Evolutionary conservation across 2,888 invertebrate genomes (phyloP), one percentile per base, ranked within the genome.

Genomic region (Elegia similella): DNA sequence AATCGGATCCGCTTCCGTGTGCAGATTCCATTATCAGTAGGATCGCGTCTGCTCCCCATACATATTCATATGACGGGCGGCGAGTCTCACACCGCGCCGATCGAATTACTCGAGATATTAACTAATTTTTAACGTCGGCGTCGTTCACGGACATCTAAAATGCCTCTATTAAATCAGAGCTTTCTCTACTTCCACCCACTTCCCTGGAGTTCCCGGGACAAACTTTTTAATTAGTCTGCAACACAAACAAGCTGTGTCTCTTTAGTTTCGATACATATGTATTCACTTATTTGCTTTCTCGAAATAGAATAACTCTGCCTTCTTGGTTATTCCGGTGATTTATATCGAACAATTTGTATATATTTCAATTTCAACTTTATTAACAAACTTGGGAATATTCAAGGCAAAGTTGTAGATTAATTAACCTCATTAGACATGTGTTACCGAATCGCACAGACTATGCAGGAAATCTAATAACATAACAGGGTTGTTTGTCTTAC

Each of bases 221-320:
- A 91, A 91, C 89, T 90, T 90, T 90, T 90, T 91, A 91, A 91
- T 91, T 91, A 91, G 89, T 88, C 88, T 84, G 78, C 82, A 88
- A 85, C 82, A 88, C 89, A 89, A 90, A 88, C 90, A 90, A 84
- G 86, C 86, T 82, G 82, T 82, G 80, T 85, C 86, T 84, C 83
- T 78, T 79, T 81, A 56, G 82, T 81, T 85, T 70, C 77, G 75
- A 78, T 78, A 79, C 76, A 78, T 80, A 76, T 75, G 74, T 80
- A 72, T 74, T 23, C 5, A 23, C 23, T 67, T 73, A 79, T 75
- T 76, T 73, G 69, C 70, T 73, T 73, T 73, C 67, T 69, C 77
- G 75, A 80, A 69, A 67, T 66, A 61, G 68, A 68, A 67, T 70
- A 70, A 71, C 64, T 73, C 61, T 56, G 44, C 60, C 64, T 55